phyloP scores from a whole-genome alignment of 64 coral and sea anemone species.

The Montipora sp. region DNA sequence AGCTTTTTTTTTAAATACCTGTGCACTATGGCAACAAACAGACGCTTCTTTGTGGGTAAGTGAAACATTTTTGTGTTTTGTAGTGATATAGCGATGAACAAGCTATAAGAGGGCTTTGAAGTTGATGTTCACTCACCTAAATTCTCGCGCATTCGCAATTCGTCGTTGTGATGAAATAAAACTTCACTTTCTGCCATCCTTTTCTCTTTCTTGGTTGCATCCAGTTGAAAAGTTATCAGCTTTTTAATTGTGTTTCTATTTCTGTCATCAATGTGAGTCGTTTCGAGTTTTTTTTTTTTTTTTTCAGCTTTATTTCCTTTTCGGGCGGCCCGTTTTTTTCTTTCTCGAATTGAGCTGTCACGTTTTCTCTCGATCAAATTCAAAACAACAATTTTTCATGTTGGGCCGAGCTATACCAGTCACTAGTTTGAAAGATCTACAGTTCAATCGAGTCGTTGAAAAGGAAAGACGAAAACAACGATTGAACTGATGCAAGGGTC shows the following conservation, averaged over 20 bases:
- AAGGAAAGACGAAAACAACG: no score
- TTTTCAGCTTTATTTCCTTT: background rate
- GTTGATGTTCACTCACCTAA: background rate
- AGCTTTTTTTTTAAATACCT: background rate
- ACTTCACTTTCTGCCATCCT: no score
- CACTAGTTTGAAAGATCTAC: no score
- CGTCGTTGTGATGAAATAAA: no score
- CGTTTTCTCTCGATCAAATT: no score
- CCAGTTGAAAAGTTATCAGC: background rate
- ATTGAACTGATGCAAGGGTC: no score
- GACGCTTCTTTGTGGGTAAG: constrained; percentile 44
- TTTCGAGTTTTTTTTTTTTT: background rate
- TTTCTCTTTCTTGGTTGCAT: background rate
- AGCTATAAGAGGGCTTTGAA: background rate
- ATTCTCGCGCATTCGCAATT: no score
- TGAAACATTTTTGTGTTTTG: background rate
- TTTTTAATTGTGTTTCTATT: background rate
- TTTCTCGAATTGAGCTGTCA: no score
- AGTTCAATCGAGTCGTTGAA: no score
- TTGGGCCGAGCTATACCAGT: no score
- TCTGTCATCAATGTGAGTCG: background rate
- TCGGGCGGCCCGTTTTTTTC: background rate
- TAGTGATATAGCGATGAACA: background rate
- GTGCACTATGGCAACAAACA: constrained; percentile 15
- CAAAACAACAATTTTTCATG: no score